A percentile compares a stretch with the other conserved stretches of the same genome.
phyloP scores from a whole-genome alignment of 2,888 invertebrate species.

The Ichneumoninae sp. region DNA sequence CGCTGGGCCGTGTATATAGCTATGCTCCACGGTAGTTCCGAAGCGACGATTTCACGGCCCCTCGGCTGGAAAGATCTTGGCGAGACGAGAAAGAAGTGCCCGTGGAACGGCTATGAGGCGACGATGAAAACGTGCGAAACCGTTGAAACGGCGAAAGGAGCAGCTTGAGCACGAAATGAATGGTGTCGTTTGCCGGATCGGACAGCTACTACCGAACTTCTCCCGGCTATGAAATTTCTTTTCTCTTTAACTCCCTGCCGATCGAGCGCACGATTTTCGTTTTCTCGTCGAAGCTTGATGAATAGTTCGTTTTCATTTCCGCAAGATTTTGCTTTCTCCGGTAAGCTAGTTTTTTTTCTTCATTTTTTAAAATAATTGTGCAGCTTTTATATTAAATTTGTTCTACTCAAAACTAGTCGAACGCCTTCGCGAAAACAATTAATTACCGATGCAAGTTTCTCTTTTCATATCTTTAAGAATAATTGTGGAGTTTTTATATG shows the following conservation, averaged over 20 bases:
- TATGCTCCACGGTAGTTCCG: slow-evolving; percentile 27
- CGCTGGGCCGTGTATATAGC: slow-evolving; percentile 5
- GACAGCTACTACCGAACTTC: slow-evolving; percentile 9
- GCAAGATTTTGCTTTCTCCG: neutral
- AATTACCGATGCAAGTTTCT: neutral
- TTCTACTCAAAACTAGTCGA: neutral
- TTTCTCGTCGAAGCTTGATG: neutral
- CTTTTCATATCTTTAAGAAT: neutral
- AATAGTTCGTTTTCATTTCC: slow-evolving; percentile 22
- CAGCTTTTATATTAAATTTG: neutral
- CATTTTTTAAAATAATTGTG: neutral
- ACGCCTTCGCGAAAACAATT: neutral
- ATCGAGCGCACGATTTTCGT: neutral
- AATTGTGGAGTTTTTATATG: neutral
- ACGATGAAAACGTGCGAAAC: slow-evolving; percentile 43
- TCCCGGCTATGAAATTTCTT: slow-evolving; percentile 32
- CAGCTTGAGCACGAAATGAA: slow-evolving; percentile 51
- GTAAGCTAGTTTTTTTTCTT: neutral
- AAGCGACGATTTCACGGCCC: slow-evolving; percentile 63
- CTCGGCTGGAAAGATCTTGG: slow-evolving; percentile 58
- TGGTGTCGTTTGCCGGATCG: slow-evolving; percentile 58
- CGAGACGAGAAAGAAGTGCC: slow-evolving; percentile 34
- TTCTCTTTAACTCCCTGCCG: neutral
- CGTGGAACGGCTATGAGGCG: slow-evolving; percentile 18
- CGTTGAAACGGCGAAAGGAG: slow-evolving; percentile 49